phyloP scores from a whole-genome alignment of 2,113 vertebrate genomes.

The Toxotes chatareus region DNA sequence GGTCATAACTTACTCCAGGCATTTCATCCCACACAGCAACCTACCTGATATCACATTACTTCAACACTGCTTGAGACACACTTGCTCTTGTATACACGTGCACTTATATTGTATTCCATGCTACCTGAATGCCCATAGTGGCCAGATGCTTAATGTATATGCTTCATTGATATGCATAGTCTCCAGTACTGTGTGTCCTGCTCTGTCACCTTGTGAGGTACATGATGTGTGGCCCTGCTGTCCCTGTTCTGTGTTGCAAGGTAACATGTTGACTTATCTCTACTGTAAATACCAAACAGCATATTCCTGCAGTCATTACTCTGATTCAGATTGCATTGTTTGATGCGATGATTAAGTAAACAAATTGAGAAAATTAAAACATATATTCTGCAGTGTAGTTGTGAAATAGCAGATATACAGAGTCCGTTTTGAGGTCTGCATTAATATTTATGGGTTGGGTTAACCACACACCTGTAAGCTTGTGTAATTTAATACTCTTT shows the following conservation, averaged over 20 bases:
- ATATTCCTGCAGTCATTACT: neutral
- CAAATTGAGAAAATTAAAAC: neutral
- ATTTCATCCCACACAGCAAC: constrained; percentile 56
- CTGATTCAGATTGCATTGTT: neutral
- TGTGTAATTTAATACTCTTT: constrained; percentile 45
- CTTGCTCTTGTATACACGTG: constrained; percentile 3
- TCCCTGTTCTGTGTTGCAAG: neutral
- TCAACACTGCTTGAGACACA: constrained; percentile 12
- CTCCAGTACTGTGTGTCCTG: neutral
- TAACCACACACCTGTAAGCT: constrained; percentile 37
- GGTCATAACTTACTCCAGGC: constrained; percentile 60
- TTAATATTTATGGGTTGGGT: constrained; percentile 55
- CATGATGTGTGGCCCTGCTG: constrained; percentile 8
- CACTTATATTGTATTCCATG: constrained; percentile 10
- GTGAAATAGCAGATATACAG: constrained; percentile 1
- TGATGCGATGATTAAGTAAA: neutral
- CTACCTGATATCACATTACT: constrained; percentile 26
- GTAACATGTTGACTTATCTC: constrained; percentile 30
- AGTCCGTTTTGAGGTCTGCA: constrained; percentile 15
- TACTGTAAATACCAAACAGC: constrained; percentile 29
- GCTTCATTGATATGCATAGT: constrained; percentile 46
- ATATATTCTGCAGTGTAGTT: neutral
- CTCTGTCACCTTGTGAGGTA: constrained; percentile 11
- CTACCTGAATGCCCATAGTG: constrained; percentile 10
- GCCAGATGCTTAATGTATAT: constrained; percentile 32